A percentile compares a stretch with the other conserved stretches of the same genome.
phyloP scores from a whole-genome alignment of 2,797 vertebrate genomes.

The Tokudaia tokunoshimensis region DNA sequence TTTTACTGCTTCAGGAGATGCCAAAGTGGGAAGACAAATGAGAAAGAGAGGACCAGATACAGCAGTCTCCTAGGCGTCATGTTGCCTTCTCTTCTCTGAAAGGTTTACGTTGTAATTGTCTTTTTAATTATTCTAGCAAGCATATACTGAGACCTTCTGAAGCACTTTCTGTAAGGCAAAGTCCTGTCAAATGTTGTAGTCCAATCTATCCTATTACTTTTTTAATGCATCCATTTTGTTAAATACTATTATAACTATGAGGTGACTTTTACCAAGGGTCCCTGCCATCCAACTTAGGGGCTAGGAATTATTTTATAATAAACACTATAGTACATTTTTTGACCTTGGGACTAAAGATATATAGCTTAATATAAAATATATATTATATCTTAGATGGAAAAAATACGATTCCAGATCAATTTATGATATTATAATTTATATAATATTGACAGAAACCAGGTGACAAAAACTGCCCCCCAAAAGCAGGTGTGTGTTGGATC shows the following conservation, averaged over 20 bases:
- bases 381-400: not conserved
- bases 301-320: not conserved
- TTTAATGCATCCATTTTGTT: constrained; percentile 17
- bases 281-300: not conserved
- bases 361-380: not conserved
- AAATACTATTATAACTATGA: constrained; percentile 14
- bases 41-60: not conserved
- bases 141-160: not conserved
- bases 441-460: not conserved
- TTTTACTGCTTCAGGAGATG: not conserved
- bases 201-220: not conserved
- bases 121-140: not conserved
- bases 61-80: not conserved
- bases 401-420: not conserved
- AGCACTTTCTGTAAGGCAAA: constrained; percentile 23
- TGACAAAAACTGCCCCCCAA: not conserved
- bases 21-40: not conserved
- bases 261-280: constrained; percentile 15
- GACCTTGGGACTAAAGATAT: not conserved
- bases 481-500: not conserved
- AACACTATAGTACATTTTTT: not conserved
- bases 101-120: not conserved
- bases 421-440: not conserved
- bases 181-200: not conserved
- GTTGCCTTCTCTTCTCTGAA: not conserved